These are phyloP conservation scores for Cercopithecus mona DNA, from an alignment of 2,113 vertebrate genomes.

Conservation along the genomic window DNA sequence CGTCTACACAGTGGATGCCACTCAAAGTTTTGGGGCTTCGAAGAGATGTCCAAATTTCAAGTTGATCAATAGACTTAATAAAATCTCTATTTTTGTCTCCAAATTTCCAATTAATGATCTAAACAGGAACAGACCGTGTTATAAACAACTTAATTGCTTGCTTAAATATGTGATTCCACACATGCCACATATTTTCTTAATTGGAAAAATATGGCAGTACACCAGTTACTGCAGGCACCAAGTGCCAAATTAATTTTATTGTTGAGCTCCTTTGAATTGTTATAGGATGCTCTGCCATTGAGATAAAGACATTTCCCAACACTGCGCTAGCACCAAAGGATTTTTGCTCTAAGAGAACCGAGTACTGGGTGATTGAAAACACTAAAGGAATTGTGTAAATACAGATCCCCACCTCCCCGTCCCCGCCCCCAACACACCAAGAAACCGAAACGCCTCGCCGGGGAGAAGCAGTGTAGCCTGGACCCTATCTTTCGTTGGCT, in stretches of 20 bases:
- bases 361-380: background rate
- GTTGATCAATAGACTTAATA: slow-evolving; percentile 68
- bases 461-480: background rate
- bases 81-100: slow-evolving; percentile 51
- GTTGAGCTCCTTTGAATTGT: slow-evolving; percentile 53
- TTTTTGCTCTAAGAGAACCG: background rate
- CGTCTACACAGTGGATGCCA: background rate
- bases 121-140: slow-evolving; percentile 58
- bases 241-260: slow-evolving; percentile 72
- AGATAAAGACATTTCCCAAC: slow-evolving; percentile 56
- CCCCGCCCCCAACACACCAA: background rate
- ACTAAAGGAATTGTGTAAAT: slow-evolving; percentile 35
- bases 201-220: slow-evolving; percentile 75
- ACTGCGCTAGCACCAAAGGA: slow-evolving; percentile 17
- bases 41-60: slow-evolving; percentile 50
- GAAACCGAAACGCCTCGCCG: background rate
- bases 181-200: slow-evolving; percentile 73
- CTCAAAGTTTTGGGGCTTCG: slow-evolving; percentile 66
- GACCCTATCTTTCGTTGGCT: background rate
- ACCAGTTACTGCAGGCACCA: slow-evolving; percentile 62
- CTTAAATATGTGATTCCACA: slow-evolving; percentile 73
- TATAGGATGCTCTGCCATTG: background rate
- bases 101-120: slow-evolving; percentile 70
- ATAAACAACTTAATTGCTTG: slow-evolving; percentile 69
- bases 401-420: background rate